Base-by-base conservation (phyloP, 2,888 invertebrate species). In the Ennomos erosarius region DNA sequence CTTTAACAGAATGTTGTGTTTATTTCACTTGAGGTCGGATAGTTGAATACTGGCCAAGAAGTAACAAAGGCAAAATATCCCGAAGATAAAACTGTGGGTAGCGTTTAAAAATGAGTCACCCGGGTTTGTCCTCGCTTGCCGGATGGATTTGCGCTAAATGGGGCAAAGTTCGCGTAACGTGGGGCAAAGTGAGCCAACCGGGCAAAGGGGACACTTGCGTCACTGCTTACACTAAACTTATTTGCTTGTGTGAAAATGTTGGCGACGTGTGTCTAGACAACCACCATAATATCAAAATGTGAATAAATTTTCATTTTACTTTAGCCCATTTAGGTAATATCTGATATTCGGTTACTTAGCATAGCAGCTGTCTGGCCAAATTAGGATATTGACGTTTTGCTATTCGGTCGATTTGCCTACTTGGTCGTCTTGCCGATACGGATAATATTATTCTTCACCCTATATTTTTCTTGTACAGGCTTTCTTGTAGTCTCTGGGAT, bases 21-120 rank as follows among this genome's bases (percentile, higher is more conserved):
- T 58, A 68, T 58, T 63, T 63, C 69, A 67, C 70, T 68, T 69
- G 67, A 60, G 64, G 61, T 51, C 52, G 42, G 63, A 79, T 74
- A 76, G 73, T 85, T 85, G 87, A 84, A 79, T 67, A 54, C 63
- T 62, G 69, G 84, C 86, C 86, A 87, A 82, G 75, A 76, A 69
- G 69, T 64, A 76, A 83, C 82, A 85, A 82, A 78, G 78, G 77
- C 79, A 76, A 81, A 78, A 81, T 80, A 81, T 78, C 75, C 53
- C 74, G 67, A 70, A 73, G 77, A 74, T 74, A 75, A 78, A 65
- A 74, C 69, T 67, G 73, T 63, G 69, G 72, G 71, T 68, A 74
- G 71, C 69, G 69, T 73, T 69, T 69, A 68, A 62, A 67, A 62
- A 67, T 86, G 86, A 86, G 71, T 85, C 86, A 85, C 63, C 68